Percentiles rank a stretch among this genome's conserved stretches.
Evolutionary conservation across 2,888 invertebrate genomes (phyloP).

Genomic region (Mamestra brassicae): DNA sequence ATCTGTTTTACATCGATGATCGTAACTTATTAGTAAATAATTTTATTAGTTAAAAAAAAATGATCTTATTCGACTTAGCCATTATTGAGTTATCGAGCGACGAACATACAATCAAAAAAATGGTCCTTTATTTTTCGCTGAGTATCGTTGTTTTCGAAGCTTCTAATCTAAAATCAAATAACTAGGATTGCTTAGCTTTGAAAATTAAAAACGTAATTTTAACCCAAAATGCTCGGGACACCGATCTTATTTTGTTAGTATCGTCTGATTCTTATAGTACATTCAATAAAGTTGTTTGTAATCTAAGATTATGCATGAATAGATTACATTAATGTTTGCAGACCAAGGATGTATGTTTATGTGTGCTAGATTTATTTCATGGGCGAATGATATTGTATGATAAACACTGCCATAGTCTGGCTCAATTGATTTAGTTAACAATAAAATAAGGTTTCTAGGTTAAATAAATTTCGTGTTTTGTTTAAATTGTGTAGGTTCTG

Average conservation of each 20-base stretch:
- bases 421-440: slow-evolving; percentile 12
- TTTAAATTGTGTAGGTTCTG: not conserved
- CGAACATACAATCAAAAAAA: not conserved
- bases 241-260: not conserved
- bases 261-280: slow-evolving; percentile 22
- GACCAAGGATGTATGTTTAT: slow-evolving; percentile 53
- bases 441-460: slow-evolving; percentile 18
- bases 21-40: not conserved
- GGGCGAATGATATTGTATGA: slow-evolving; percentile 35
- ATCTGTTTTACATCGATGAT: not conserved
- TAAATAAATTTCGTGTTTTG: slow-evolving; percentile 13
- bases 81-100: not conserved
- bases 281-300: slow-evolving; percentile 46
- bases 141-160: too few species aligned
- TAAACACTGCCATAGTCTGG: slow-evolving; percentile 15
- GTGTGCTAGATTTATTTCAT: slow-evolving; percentile 46
- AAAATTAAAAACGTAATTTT: not conserved
- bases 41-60: too few species aligned
- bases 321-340: slow-evolving; percentile 56
- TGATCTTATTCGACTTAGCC: not conserved
- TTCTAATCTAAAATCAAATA: not conserved
- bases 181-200: not conserved
- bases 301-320: slow-evolving; percentile 57
- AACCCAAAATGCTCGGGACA: not conserved
- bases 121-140: too few species aligned